phyloP scores from a whole-genome alignment of 92 coral and sea anemone species.

The Muricea muricata region DNA sequence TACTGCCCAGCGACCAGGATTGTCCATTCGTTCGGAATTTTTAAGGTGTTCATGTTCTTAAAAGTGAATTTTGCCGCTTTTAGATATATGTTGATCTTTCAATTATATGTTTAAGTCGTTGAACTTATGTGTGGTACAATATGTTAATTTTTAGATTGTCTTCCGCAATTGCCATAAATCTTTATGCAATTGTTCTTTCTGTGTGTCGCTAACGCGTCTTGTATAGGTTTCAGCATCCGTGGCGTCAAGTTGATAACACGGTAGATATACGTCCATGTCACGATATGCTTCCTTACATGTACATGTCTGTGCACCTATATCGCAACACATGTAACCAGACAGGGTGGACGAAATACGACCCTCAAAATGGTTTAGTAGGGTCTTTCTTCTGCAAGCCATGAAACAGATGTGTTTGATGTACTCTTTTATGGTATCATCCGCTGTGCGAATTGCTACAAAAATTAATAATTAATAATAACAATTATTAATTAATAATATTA shows the following conservation, averaged over 20 bases:
- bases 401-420: no score
- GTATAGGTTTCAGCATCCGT: not conserved
- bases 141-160: not conserved
- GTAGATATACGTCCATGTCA: slow-evolving; percentile 25
- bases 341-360: not conserved
- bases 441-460: no score
- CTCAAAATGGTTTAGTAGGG: no score
- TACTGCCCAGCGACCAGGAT: no score
- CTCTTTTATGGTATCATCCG: no score
- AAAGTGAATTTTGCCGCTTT: not conserved
- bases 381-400: no score
- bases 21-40: not conserved
- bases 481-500: no score
- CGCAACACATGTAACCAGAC: slow-evolving; percentile 47
- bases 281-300: slow-evolving; percentile 38
- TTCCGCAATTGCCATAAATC: not conserved
- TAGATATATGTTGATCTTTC: no score
- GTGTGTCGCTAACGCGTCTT: not conserved
- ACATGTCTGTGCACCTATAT: slow-evolving; percentile 43
- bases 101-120: no score
- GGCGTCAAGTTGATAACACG: not conserved
- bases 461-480: no score
- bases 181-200: not conserved
- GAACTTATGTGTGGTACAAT: not conserved
- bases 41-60: not conserved